Percentiles rank a stretch among this genome's conserved stretches.
Evolutionary conservation across 1,140 invertebrate genomes (phyloP).

Genomic region (Drosophila nannoptera): DNA sequence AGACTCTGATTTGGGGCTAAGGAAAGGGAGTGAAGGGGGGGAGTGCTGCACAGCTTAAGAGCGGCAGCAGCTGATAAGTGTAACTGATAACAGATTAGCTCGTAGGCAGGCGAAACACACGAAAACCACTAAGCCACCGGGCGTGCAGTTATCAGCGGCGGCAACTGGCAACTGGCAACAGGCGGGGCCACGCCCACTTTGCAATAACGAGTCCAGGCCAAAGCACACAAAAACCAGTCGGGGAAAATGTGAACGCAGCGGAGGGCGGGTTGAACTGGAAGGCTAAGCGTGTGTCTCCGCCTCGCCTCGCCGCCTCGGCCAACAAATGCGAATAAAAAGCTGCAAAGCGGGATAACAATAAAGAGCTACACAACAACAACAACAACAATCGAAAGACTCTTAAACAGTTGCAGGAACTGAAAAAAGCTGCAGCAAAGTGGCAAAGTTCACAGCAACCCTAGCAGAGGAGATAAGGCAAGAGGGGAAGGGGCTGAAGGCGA

Average conservation of each 20-base stretch:
- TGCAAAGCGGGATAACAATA: constrained; percentile 52
- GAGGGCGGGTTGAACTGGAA: constrained; percentile 1
- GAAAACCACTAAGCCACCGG: constrained; percentile 54
- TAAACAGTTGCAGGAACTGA: constrained; percentile 24
- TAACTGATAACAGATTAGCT: constrained; percentile 13
- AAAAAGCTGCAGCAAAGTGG: constrained; percentile 62
- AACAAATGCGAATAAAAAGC: constrained; percentile 52
- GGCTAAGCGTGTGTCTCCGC: constrained; percentile 28
- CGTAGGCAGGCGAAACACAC: constrained; percentile 4
- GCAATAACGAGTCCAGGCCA: constrained; percentile 10
- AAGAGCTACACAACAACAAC: constrained; percentile 22
- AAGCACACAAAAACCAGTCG: constrained; percentile 25
- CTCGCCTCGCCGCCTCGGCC: constrained; percentile 22
- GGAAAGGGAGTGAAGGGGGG: not conserved
- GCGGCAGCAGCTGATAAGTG: constrained; percentile 2
- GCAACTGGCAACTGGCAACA: constrained; percentile 18
- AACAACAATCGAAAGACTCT: constrained; percentile 25
- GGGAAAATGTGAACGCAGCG: no score
- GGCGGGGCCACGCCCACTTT: constrained; percentile 2
- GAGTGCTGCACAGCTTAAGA: constrained; percentile 7
- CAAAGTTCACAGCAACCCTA: constrained; percentile 72
- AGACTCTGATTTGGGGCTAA: constrained; percentile 3
- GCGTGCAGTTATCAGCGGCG: constrained; percentile 54
- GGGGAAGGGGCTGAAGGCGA: constrained; percentile 13
- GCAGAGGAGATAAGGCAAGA: not conserved